Base-by-base conservation (phyloP, 1,140 invertebrate species). In the Coboldia fuscipes region DNA sequence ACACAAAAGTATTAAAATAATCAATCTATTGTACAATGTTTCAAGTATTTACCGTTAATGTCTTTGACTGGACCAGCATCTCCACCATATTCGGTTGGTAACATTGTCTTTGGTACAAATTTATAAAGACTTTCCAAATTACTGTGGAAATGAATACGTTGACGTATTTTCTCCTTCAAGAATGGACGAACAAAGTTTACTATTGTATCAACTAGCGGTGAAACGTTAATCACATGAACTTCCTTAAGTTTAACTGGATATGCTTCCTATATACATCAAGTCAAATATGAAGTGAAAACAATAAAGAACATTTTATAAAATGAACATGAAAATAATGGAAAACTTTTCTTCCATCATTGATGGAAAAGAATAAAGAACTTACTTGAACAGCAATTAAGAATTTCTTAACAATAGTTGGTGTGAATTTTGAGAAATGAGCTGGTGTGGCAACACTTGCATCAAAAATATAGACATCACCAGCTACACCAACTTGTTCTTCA, bases 241-340 rank as follows among this genome's bases (percentile, higher is more conserved):
- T 81, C 75, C 45, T 85, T 84, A 26, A 84, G 56, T 48, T 83
- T 81, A 0, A 84, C 74, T 0, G 80, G 80, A 50, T 83, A 86
- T 0, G 78, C 81, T 56, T 86, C 76, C 70, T 74, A 44, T 26
- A 58, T 57, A 29, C 31, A 34, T 18, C 28, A 30, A 39, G 35
- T n/a, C n/a, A n/a, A n/a, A n/a, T n/a, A n/a, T n/a, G n/a, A n/a
- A n/a, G n/a, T n/a, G n/a, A n/a, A n/a, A n/a, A n/a, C n/a, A n/a
- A n/a, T n/a, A n/a, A n/a, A n/a, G n/a, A 14, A 30, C 13, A 30
- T 28, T 9, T 5, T 9, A 9, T 28, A 9, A 28, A 28, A 4
- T 13, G 7, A 7, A 28, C 6, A 23, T 7, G 4, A 35, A 30
- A 35, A 5, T 38, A 21, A 29, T 21, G 12, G 3, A 17, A 33